phyloP scores from a whole-genome alignment of 2,888 invertebrate genomes.

The Drosophila histrio region DNA sequence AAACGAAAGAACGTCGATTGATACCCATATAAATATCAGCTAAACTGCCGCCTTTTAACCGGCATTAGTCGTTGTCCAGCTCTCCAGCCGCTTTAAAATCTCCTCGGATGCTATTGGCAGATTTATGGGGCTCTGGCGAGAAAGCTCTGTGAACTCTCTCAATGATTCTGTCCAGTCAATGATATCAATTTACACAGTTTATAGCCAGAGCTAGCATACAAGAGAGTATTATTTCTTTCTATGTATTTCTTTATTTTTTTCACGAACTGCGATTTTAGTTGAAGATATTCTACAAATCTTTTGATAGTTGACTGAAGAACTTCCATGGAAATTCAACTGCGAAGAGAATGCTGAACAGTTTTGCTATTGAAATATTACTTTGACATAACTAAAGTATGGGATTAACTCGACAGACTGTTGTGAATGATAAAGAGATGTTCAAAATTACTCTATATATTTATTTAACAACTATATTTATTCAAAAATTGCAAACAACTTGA shows the following conservation, averaged over 20 bases:
- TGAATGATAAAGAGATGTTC: neutral
- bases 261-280: conserved; percentile 1
- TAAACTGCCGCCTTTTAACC: conserved; percentile 62
- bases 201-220: conserved; percentile 23
- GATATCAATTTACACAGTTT: conserved; percentile 52
- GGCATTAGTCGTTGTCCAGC: conserved; percentile 54
- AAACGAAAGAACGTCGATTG: conserved; percentile 49
- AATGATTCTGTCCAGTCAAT: conserved; percentile 32
- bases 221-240: conserved; percentile 2
- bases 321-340: neutral
- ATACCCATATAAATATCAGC: conserved; percentile 65
- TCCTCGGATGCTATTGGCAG: conserved; percentile 32
- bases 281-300: conserved; percentile 9
- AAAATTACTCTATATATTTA: neutral
- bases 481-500: neutral
- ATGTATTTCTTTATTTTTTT: conserved; percentile 2
- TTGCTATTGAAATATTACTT: neutral
- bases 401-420: neutral
- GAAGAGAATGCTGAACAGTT: neutral
- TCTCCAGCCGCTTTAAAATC: neutral
- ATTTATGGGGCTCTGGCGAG: conserved; percentile 57
- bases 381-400: neutral
- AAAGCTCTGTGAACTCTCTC: conserved; percentile 56
- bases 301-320: neutral
- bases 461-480: neutral